Evolutionary conservation across 1,140 invertebrate species (phyloP).

Genomic region (Antheraea pernyi): DNA sequence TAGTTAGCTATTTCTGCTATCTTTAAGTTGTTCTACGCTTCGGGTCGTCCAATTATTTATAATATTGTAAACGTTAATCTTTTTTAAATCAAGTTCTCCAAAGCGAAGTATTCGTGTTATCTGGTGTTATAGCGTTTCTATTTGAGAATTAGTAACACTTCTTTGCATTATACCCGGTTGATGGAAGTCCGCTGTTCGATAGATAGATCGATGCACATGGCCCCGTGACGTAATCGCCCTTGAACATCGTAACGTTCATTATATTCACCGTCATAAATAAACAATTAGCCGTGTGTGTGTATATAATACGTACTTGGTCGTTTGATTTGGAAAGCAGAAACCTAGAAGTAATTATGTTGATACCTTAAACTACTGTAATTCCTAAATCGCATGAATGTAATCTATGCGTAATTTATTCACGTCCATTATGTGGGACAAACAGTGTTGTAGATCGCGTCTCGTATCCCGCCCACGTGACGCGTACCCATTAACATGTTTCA

Average conservation of each 20-base stretch:
- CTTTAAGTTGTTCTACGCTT: no score
- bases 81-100: no score
- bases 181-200: background rate
- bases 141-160: no score
- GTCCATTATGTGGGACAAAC: constrained; percentile 27
- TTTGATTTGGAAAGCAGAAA: no score
- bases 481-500: constrained; percentile 17
- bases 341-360: background rate
- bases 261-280: background rate
- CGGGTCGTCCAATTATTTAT: no score
- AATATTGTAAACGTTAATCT: no score
- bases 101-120: no score
- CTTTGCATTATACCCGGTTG: background rate
- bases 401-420: constrained; percentile 29
- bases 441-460: constrained; percentile 18
- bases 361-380: background rate
- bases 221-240: background rate
- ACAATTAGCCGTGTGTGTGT: background rate
- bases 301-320: background rate
- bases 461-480: constrained; percentile 22
- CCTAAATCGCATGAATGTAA: constrained; percentile 4
- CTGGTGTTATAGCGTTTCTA: no score
- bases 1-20: no score
- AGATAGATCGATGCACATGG: background rate
- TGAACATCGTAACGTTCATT: background rate